Evolutionary conservation across 2,888 invertebrate species (phyloP).

Genomic region (Villa cingulata): DNA sequence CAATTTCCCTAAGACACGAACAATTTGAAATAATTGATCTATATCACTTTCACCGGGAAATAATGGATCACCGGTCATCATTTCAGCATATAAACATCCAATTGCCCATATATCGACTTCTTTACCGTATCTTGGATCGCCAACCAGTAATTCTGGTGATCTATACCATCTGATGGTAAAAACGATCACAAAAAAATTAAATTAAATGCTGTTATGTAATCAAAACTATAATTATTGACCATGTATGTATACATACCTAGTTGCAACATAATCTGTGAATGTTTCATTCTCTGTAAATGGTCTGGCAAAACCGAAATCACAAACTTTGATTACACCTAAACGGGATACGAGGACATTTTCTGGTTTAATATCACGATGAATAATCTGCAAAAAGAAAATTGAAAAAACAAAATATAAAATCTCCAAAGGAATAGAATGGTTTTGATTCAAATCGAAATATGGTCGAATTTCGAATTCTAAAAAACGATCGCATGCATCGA

Average conservation of each 20-base stretch:
- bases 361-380: conserved; percentile 80
- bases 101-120: conserved; percentile 80
- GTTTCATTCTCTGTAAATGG: conserved; percentile 59
- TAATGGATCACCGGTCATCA: conserved; percentile 73
- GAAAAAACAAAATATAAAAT: background rate
- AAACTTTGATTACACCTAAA: conserved; percentile 71
- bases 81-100: conserved; percentile 72
- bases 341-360: conserved; percentile 76
- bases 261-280: conserved; percentile 82
- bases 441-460: too few species aligned
- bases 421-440: too few species aligned
- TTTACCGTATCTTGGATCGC: conserved; percentile 57
- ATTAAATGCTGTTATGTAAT: too few species aligned
- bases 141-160: conserved; percentile 73
- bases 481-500: too few species aligned
- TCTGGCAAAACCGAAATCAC: conserved; percentile 81
- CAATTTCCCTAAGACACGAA: conserved; percentile 57
- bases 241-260: conserved; percentile 42
- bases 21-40: conserved; percentile 73
- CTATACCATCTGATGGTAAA: conserved; percentile 51
- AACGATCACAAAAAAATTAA: background rate
- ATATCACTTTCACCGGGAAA: conserved; percentile 85
- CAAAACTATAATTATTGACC: too few species aligned
- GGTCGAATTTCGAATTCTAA: too few species aligned
- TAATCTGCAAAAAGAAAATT: conserved; percentile 42